Percentiles rank a stretch among this genome's conserved stretches.
phyloP scores from a whole-genome alignment of 2,113 vertebrate species.

The Lophura nycthemera region DNA sequence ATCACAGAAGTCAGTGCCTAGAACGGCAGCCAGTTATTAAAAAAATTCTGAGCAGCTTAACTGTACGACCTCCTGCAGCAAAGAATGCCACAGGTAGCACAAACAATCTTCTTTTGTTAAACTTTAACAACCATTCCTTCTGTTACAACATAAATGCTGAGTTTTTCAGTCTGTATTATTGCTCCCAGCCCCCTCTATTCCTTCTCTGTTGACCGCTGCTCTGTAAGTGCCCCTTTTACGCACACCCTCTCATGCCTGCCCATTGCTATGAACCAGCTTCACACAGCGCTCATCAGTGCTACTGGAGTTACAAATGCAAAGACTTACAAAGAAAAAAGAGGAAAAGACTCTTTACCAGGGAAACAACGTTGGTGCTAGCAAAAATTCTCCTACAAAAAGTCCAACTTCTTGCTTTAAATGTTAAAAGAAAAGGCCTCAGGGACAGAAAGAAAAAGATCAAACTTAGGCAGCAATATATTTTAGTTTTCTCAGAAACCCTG shows the following conservation, averaged over 20 bases:
- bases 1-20: not conserved
- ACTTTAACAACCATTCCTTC: not conserved
- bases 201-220: not conserved
- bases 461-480: not conserved
- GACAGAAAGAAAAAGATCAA: not conserved
- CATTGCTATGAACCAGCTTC: not conserved
- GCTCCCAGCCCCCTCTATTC: not conserved
- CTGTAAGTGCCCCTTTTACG: not conserved
- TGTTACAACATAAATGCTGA: not conserved
- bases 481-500: not conserved
- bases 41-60: not conserved
- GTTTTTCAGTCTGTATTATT: not conserved
- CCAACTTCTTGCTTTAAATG: not conserved
- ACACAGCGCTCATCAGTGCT: not conserved
- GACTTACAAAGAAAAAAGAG: not conserved
- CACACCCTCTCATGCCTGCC: accelerated
- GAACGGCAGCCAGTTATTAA: not conserved
- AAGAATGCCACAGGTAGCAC: not conserved
- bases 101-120: not conserved
- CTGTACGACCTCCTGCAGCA: not conserved
- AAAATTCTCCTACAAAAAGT: not conserved
- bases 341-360: not conserved
- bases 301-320: not conserved
- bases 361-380: not conserved
- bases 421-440: not conserved